Evolutionary conservation across 2,888 invertebrate species (phyloP).

Genomic region (Geotrupes spiniger): DNA sequence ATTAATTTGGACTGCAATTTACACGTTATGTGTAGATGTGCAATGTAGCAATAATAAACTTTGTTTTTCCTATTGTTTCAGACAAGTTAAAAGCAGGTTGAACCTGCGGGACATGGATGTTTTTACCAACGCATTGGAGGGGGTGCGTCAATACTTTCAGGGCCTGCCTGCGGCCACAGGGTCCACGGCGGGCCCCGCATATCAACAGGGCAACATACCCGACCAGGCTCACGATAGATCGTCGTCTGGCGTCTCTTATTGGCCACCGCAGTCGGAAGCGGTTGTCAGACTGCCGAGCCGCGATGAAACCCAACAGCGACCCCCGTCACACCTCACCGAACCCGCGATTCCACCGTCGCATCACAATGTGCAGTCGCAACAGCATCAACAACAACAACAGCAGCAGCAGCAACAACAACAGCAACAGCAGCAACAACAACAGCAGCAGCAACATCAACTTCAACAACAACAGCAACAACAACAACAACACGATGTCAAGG

Average conservation of each 20-base stretch:
- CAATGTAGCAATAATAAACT: no score
- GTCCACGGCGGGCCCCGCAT: slow-evolving; percentile 39
- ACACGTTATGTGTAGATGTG: no score
- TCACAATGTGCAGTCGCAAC: slow-evolving; percentile 16
- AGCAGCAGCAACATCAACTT: slow-evolving; percentile 18
- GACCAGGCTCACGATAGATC: slow-evolving; percentile 29
- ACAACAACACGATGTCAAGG: slow-evolving; percentile 5
- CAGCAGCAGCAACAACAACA: slow-evolving; percentile 23
- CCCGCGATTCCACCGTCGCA: slow-evolving; percentile 31
- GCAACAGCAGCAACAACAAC: slow-evolving; percentile 20
- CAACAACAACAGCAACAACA: slow-evolving; percentile 15
- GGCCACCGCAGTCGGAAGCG: slow-evolving; percentile 24
- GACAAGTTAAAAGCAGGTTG: slow-evolving; percentile 21
- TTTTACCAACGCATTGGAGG: slow-evolving; percentile 78
- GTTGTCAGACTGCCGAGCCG: slow-evolving; percentile 23
- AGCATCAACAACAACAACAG: slow-evolving; percentile 20
- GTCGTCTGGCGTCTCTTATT: slow-evolving; percentile 16
- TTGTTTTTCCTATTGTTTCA: slow-evolving; percentile 11
- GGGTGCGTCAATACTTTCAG: slow-evolving; percentile 80
- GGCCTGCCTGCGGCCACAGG: slow-evolving; percentile 63
- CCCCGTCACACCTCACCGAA: slow-evolving; percentile 39
- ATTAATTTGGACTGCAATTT: no score
- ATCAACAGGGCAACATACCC: slow-evolving; percentile 25
- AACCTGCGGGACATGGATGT: slow-evolving; percentile 67
- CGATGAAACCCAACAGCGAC: slow-evolving; percentile 22